Conservation (phyloP, 2,113 vertebrate species). For the Electrona antarctica region DNA sequence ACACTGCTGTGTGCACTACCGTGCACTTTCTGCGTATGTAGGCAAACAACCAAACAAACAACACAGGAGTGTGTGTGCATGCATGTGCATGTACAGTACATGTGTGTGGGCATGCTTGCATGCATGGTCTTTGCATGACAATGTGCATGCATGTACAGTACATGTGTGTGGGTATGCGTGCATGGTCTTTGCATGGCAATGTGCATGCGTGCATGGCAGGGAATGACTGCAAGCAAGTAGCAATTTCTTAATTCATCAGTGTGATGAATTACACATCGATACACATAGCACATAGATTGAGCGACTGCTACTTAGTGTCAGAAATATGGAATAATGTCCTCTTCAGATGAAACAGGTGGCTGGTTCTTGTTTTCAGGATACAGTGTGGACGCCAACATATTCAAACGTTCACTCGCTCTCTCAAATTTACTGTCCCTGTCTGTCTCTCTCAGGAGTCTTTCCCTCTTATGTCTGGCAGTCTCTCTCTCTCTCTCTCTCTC, state of each 20-base stretch:
- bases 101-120: too few relatives aligned
- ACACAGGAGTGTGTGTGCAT: background rate
- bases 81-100: too few relatives aligned
- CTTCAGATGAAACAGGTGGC: background rate
- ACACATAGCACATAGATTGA: too few relatives aligned
- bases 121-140: background rate
- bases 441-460: background rate
- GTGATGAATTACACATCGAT: too few relatives aligned
- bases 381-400: background rate
- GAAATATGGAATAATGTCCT: too few relatives aligned
- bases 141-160: background rate
- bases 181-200: background rate
- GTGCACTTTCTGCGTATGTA: constrained; percentile 1
- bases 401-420: background rate
- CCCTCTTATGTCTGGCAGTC: background rate
- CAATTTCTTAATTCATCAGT: too few relatives aligned
- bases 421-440: too few relatives aligned
- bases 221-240: too few relatives aligned
- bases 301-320: too few relatives aligned
- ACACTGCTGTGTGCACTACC: background rate
- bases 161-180: background rate
- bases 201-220: background rate
- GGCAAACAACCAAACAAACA: too few relatives aligned
- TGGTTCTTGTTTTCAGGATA: constrained; percentile 25
- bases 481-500: constrained; percentile 16